Evolutionary conservation across 1,140 invertebrate species (phyloP), one percentile per base, ranked within the genome.

Genomic region (Rhagoletis zephyria): DNA sequence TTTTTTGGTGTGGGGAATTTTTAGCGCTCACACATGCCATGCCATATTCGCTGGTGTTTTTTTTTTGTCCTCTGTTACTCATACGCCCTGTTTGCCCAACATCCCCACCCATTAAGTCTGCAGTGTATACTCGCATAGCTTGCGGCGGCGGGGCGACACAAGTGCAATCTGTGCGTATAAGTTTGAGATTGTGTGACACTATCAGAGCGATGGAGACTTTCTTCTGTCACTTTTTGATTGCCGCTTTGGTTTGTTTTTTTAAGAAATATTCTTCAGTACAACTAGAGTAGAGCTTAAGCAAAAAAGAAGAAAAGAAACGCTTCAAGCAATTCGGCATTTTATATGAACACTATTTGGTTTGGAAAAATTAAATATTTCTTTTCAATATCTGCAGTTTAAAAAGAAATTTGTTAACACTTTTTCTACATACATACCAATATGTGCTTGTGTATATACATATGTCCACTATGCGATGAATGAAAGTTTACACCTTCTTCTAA

Each of bases 211-310:
- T 30, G 30, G 30, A 30, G 30, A 30, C 30, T 30, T 30, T 30
- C 30, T 30, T 30, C 40, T 81, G 74, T 19, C 45, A n/a, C 3
- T 48, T 56, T 51, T 51, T 81, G 48, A 56, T 81, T 56, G 45
- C 7, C 45, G 74, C 48, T 56, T 9, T 51, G 48, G 56, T 16
- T 81, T 30, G 16, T 59, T 30, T 16, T 16, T 81, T 81, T 30
- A 30, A n/a, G 74, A 81, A 51, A 81, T 56, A 19, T 81, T 81
- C 14, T 56, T 81, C 30, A 4, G 74, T 48, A 14, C 74, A 81
- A 81, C 48, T 56, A 19, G 74, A 81, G 48, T 16, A 51, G 10
- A 81, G 56, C 74, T 51, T 56, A 56, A 56, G 19, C n/a, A 16
- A 56, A 81, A 56, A 16, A 56, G 56, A 56, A 3, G 6, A 6